Percentiles rank a stretch among this genome's conserved stretches.
phyloP scores from a whole-genome alignment of 2,888 invertebrate species.

The Plagodis dolabraria region DNA sequence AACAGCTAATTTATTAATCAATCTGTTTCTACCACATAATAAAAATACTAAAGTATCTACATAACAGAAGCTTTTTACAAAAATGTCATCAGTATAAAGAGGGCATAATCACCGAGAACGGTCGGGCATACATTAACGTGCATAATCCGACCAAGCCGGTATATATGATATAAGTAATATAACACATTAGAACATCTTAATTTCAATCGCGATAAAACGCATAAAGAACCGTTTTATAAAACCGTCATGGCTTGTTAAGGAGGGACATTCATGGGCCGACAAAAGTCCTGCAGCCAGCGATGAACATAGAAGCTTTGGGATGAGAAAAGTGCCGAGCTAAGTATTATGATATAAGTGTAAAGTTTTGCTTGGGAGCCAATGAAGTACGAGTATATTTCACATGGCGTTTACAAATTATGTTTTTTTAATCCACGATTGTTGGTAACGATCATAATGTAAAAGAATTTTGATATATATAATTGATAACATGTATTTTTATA shows the following conservation, averaged over 20 bases:
- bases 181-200: constrained; percentile 75
- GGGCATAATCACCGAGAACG: constrained; percentile 9
- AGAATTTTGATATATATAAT: no score
- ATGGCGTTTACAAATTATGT: no score
- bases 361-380: no score
- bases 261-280: constrained; percentile 43
- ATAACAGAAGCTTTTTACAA: constrained; percentile 31
- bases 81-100: constrained; percentile 24
- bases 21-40: background rate
- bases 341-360: no score
- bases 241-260: constrained; percentile 52
- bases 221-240: constrained; percentile 74
- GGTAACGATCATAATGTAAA: no score
- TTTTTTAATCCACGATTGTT: no score
- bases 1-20: constrained; percentile 52
- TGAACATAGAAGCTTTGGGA: no score
- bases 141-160: constrained; percentile 26
- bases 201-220: constrained; percentile 76
- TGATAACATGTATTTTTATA: no score
- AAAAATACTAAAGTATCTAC: constrained; percentile 6
- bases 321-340: no score
- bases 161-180: constrained; percentile 52
- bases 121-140: constrained; percentile 19
- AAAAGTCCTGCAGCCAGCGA: background rate
- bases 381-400: no score